Evolutionary conservation across 2,888 invertebrate genomes (phyloP).

Genomic region (Reticulitermes lucifugus): DNA sequence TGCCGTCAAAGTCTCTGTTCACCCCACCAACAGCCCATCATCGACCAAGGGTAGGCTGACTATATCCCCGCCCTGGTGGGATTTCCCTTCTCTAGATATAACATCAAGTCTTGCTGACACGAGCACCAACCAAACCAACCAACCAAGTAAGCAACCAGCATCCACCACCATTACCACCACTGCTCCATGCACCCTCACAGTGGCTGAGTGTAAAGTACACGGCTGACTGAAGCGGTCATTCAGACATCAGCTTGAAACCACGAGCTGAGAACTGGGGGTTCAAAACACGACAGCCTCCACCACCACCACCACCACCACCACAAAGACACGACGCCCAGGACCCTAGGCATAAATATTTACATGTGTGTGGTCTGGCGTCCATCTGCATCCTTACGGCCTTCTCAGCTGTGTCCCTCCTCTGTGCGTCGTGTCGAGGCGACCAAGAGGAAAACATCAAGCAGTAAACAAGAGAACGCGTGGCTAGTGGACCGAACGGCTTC

Average conservation of each 20-base stretch:
- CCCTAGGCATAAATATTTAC: constrained; percentile 41
- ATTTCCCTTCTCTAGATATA: constrained; percentile 22
- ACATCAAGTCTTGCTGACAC: constrained; percentile 30
- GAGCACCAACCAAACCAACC: constrained; percentile 32
- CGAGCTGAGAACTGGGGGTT: constrained; percentile 20
- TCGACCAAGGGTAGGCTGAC: background rate
- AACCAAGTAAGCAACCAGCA: constrained; percentile 31
- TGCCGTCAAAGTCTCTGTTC: background rate
- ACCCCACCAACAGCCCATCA: constrained; percentile 7
- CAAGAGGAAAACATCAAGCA: constrained; percentile 27
- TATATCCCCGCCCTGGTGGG: constrained; percentile 18
- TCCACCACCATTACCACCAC: constrained; percentile 33
- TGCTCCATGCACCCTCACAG: background rate
- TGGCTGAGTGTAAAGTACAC: constrained; percentile 45
- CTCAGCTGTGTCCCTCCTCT: background rate
- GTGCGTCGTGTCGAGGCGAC: constrained; percentile 1
- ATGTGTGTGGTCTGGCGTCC: constrained; percentile 39
- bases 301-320: background rate
- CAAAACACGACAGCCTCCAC: background rate
- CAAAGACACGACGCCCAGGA: background rate
- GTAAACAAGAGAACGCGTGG: constrained; percentile 26
- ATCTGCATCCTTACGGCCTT: constrained; percentile 3
- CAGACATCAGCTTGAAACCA: constrained; percentile 45
- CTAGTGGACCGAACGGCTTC: background rate
- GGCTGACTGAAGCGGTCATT: constrained; percentile 46